Evolutionary conservation across 2,797 vertebrate genomes (phyloP), one percentile per base, ranked within the genome.

Genomic region (Xiphophorus birchmanni): DNA sequence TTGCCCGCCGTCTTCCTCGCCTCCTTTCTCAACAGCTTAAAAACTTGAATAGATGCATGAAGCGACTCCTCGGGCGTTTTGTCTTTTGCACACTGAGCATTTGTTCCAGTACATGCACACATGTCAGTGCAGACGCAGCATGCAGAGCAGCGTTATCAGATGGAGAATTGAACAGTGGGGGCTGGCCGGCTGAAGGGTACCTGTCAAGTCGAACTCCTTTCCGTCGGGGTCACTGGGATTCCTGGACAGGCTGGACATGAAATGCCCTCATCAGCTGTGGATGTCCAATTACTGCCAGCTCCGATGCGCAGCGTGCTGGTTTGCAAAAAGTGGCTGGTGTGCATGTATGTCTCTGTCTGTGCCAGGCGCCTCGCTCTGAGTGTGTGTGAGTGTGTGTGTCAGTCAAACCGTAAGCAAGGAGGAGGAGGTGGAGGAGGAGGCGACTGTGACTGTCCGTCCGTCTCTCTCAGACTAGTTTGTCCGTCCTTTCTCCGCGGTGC

Each of bases 161-260:
- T 74, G 80, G 76, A 75, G 86, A 82, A 91, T 82, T 65, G 56
- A 84, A 79, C 74, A 42, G 54, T n/a, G 71, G 35, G 73, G 48
- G 87, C 86, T 69, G 89, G 76, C 89, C 81, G 91, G 86, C n/a
- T 80, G 84, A 84, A 87, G 85, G 90, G 84, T 95, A 96, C 95
- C 95, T 96, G 94, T 94, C 93, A 93, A 91, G 92, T 93, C 90
- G 94, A 93, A 94, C 94, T 95, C 91, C 91, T 93, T 85, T 85
- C 93, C 87, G 95, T 91, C 90, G 94, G 95, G 96, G 94, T 95
- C 95, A 96, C 93, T 88, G 88, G 86, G 94, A 91, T 90, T 92
- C 92, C 92, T 86, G 90, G 83, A 78, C 92, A 89, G 92, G 89
- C 89, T 93, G 92, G 89, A 92, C 94, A 94, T 94, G 91, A 93